Evolutionary conservation across 2,113 vertebrate species (phyloP), one percentile per base, ranked within the genome.

Genomic region (Alethe diademata): DNA sequence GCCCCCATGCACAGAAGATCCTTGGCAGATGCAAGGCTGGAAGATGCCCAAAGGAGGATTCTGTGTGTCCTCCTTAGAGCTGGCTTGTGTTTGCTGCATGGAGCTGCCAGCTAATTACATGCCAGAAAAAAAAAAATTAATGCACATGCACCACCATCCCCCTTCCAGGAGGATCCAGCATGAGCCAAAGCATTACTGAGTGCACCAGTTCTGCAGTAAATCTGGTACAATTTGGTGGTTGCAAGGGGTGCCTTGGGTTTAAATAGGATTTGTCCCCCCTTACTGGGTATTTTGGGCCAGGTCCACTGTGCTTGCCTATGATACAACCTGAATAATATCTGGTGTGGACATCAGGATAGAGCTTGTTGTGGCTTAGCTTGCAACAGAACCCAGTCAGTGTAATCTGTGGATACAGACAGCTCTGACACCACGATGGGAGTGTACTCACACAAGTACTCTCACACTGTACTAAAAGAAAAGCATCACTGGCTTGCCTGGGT

Each of bases 351-450:
- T 38, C 66, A 66, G 45, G 53, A 22, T 8, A 54, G 33, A 78
- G 28, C 33, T 88, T 60, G 6, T 22, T 58, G 66, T 26, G 60
- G 56, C 36, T 91, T 10, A 58, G 35, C 8, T 57, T 48, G 67
- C 48, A 75, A 23, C 26, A 73, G 65, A 53, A 19, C 19, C 19
- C 31, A 28, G 42, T 24, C 5, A 18, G n/a, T 51, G 47, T 56
- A 31, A 70, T 26, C 17, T 25, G 26, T 19, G 38, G 48, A 4
- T 33, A 10, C 28, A 64, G 58, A 43, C 2, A 20, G 28, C 29
- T 75, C 67, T 60, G 40, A 42, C 56, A 31, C 20, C 26, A 35
- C 0, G 0, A 35, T 0, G 0, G 24, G 40, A 40, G 20, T n/a
- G 43, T 31, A 1, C 50, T 42, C 23, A 43, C 16, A 40, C 23